Evolutionary conservation across 2,113 vertebrate genomes (phyloP), one percentile per base, ranked within the genome.

Genomic region (Anolis sagrei): DNA sequence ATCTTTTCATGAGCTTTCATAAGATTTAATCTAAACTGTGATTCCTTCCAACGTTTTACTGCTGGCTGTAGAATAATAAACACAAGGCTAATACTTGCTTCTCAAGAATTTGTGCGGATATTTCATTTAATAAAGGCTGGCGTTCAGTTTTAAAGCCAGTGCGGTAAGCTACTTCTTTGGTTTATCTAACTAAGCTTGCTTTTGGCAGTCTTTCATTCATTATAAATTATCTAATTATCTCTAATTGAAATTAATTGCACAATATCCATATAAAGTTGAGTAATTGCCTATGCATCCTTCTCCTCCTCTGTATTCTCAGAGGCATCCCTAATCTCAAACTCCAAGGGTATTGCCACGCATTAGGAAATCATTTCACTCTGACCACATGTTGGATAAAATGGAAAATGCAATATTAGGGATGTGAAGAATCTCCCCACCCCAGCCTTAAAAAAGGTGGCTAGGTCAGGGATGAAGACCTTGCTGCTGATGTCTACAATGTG

Each of bases 161-260:
- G 66, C 34, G 61, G n/a, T 13, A 36, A 68, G 44, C 18, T 76
- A 58, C 51, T 51, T 77, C 82, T 51, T 10, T 34, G 14, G n/a
- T 51, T 51, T 68, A 32, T 66, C 13, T 76, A 29, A 76, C 36
- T 51, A 76, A 76, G 75, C 21, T 21, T 51, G 39, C 62, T 39
- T 32, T 84, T 66, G 39, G 58, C 73, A 79, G 36, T 25, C 66
- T 85, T 79, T 74, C 69, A 73, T 49, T 48, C 69, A 73, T 49
- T 48, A 79, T 32, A 48, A 61, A 73, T n/a, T 2, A 72, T 25
- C 34, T 48, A 44, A 44, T 44, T 44, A 73, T 77, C 61, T 32
- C 39, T 79, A 73, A 74, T 86, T 79, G 62, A 9, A 73, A 79
- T 86, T 72, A 86, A 79, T 58, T 79, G n/a, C 70, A 27, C 48